phyloP scores from a whole-genome alignment of 1,140 invertebrate genomes.

The Nasonia vitripennis region DNA sequence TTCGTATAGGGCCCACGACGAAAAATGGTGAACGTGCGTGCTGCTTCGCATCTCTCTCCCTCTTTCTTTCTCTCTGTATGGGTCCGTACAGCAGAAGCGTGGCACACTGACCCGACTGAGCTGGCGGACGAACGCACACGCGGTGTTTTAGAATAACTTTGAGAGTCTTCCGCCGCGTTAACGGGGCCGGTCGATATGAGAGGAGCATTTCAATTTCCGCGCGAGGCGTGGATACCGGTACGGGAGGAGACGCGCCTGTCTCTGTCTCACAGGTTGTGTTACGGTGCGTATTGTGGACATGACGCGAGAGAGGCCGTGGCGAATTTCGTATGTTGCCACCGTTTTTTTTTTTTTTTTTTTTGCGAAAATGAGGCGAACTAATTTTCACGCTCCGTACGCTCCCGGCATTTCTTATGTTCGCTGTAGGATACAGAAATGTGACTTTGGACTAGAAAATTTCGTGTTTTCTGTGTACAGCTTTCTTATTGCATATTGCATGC shows the following conservation, averaged over 20 bases:
- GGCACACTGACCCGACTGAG: constrained; percentile 61
- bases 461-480: neutral
- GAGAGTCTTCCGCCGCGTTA: constrained; percentile 46
- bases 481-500: neutral
- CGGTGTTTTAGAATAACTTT: constrained; percentile 62
- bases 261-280: neutral
- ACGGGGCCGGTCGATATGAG: constrained; percentile 56
- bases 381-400: constrained; percentile 23
- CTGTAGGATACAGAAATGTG: too few relatives aligned
- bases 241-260: neutral
- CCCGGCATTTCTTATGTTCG: neutral
- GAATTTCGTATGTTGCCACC: constrained; percentile 19
- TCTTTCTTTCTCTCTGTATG: neutral
- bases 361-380: neutral
- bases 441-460: neutral
- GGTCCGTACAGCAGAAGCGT: constrained; percentile 30
- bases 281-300: neutral
- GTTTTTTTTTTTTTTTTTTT: neutral
- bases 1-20: neutral
- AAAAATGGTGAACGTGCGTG: neutral
- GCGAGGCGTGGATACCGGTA: neutral
- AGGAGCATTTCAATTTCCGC: constrained; percentile 58
- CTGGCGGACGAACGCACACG: neutral
- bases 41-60: neutral
- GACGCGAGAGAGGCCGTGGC: neutral